Base-by-base conservation (phyloP, 2,113 vertebrate genomes). In the Martes martes region DNA sequence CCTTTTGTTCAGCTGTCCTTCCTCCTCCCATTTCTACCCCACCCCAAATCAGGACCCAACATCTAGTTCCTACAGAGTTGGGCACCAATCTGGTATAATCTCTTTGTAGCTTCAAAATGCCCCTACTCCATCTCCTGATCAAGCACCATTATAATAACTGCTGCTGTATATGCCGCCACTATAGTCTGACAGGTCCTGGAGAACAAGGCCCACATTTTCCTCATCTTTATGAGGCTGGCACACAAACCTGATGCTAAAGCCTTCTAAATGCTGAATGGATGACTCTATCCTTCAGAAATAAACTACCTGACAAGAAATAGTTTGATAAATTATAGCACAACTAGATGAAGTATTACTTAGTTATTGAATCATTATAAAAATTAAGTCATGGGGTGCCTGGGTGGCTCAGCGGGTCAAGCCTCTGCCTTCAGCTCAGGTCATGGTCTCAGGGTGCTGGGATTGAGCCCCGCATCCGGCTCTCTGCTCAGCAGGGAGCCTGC, bases 241-340 rank as follows among this genome's bases (percentile, higher is more conserved):
- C 67, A 89, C 57, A 78, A 83, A 69, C 33, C 50, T 52, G 59
- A 92, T 74, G 78, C 47, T 24, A 33, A 81, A 80, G 28, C 10
- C 45, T 87, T 85, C 63, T 96, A 88, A 87, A 69, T 69, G 50
- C 78, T 83, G 39, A 83, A 88, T 92, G 47, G 89, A 63, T 86
- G 36, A 82, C 9, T 91, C 50, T 45, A 86, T 73, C 33, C 74
- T 82, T 87, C 74, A 83, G 83, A 86, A 73, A 76, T 96, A 82
- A 94, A 87, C 47, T 74, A 87, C 33, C 67, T 76, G 47, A 86
- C 39, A 86, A 94, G 63, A 94, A 86, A 91, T n/a, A 33, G 45
- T 26, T 96, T 86, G 79, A 57, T 42, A 61, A 89, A 89, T 84
- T 69, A 90, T 16, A 86, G 52, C 28, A 73, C 42, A 81, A 63